Conservation (phyloP, 1,140 invertebrate genomes). For the Nasonia giraulti region DNA sequence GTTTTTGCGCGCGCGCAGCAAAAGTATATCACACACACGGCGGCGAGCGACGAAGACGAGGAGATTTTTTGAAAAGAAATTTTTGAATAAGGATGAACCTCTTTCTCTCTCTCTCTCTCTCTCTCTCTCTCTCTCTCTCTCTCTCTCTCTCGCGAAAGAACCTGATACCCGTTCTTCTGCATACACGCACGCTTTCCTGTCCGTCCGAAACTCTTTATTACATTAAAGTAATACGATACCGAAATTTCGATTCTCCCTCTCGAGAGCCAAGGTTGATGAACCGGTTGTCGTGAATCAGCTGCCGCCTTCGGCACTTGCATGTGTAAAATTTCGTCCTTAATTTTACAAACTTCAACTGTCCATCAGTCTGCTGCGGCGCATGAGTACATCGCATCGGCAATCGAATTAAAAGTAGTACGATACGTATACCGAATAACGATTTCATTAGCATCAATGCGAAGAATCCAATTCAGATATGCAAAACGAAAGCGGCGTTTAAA, state of each 20-base stretch:
- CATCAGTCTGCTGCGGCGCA: no score
- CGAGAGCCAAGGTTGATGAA: background rate
- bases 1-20: no score
- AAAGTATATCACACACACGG: background rate
- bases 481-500: background rate
- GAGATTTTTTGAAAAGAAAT: no score
- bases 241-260: background rate
- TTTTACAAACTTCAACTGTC: background rate
- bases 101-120: background rate
- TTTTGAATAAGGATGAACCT: background rate
- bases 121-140: background rate
- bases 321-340: background rate
- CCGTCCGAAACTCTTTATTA: no score
- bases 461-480: slow-evolving; percentile 6
- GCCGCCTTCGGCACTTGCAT: background rate
- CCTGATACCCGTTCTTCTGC: no score
- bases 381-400: no score
- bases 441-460: background rate
- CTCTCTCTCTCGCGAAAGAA: background rate
- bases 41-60: no score
- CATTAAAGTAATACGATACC: background rate
- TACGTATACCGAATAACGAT: no score
- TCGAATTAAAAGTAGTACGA: no score
- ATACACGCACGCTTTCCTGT: no score
- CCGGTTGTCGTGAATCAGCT: background rate